Conservation (phyloP, 2,113 vertebrate species). For the Neolamprologus caudopunctatus region DNA sequence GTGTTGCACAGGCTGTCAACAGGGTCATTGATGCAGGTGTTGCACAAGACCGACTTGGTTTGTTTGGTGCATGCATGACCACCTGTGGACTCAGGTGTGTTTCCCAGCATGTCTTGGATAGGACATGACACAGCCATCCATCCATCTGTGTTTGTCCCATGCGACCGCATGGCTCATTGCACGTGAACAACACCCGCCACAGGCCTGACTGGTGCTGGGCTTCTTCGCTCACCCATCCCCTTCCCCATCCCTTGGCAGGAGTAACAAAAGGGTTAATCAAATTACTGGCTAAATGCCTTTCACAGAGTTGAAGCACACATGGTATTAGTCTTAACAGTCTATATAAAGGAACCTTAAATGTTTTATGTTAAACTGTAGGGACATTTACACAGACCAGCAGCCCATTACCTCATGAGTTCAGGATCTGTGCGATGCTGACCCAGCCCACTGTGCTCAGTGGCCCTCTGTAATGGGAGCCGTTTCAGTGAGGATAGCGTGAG, state of each 20-base stretch:
- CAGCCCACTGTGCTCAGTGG: not conserved
- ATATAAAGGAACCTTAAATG: not conserved
- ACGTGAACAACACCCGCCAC: slow-evolving; percentile 38
- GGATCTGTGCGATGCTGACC: slow-evolving; percentile 27
- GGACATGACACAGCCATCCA: slow-evolving; percentile 2
- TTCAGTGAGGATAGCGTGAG: slow-evolving; percentile 47
- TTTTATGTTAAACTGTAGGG: not conserved
- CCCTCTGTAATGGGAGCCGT: slow-evolving; percentile 21
- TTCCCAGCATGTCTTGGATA: slow-evolving; percentile 17
- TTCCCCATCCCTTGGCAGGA: not conserved
- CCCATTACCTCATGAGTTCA: slow-evolving; percentile 41
- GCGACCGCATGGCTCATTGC: slow-evolving; percentile 46
- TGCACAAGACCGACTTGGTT: slow-evolving; percentile 2
- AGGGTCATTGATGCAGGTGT: slow-evolving; percentile 31
- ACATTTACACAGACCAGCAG: slow-evolving; percentile 7
- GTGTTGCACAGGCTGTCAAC: slow-evolving; percentile 57
- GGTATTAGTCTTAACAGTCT: not conserved
- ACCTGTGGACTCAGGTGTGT: not conserved
- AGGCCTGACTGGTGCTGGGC: slow-evolving; percentile 3
- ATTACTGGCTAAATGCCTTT: not conserved
- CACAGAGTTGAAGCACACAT: not conserved
- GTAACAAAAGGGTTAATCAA: not conserved
- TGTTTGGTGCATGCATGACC: slow-evolving; percentile 11
- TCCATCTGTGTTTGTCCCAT: slow-evolving; percentile 14
- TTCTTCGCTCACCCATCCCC: not conserved